Conservation (phyloP, 2,888 invertebrate species). For the Trissolcus japonicus region DNA sequence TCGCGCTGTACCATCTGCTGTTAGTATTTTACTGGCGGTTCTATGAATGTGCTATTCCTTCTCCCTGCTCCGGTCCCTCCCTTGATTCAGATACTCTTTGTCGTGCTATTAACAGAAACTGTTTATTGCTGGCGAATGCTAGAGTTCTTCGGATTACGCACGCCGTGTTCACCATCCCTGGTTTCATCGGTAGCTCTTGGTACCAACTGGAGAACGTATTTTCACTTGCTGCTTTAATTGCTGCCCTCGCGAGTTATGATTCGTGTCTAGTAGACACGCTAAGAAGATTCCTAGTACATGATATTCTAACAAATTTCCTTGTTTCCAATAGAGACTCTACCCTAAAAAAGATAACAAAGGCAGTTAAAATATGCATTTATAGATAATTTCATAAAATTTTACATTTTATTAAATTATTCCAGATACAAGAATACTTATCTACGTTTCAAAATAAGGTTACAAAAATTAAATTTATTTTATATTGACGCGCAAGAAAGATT, state of each 20-base stretch:
- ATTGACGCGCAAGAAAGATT: too few species aligned
- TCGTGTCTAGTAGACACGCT: slow-evolving; percentile 10
- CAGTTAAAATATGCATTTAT: too few species aligned
- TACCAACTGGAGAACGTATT: slow-evolving; percentile 57
- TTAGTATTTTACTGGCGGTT: slow-evolving; percentile 74
- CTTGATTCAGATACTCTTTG: slow-evolving; percentile 55
- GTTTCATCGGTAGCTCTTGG: slow-evolving; percentile 50
- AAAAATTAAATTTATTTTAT: too few species aligned
- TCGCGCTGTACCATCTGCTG: slow-evolving; percentile 74
- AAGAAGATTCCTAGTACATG: slow-evolving; percentile 7
- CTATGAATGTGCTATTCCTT: slow-evolving; percentile 66
- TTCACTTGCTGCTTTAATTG: slow-evolving; percentile 41
- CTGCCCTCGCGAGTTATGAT: slow-evolving; percentile 38
- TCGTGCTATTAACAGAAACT: slow-evolving; percentile 72
- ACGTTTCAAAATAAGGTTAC: too few species aligned
- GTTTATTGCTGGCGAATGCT: slow-evolving; percentile 72
- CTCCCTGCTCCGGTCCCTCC: slow-evolving; percentile 55
- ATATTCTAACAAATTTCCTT: background rate
- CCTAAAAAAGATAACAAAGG: too few species aligned
- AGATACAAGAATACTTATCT: too few species aligned
- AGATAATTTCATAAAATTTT: too few species aligned
- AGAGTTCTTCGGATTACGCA: slow-evolving; percentile 65
- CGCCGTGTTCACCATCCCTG: slow-evolving; percentile 55
- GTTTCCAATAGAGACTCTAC: too few species aligned
- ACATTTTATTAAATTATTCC: too few species aligned